Evolutionary conservation across 2,113 vertebrate genomes (phyloP).

Genomic region (Galeopterus variegatus): DNA sequence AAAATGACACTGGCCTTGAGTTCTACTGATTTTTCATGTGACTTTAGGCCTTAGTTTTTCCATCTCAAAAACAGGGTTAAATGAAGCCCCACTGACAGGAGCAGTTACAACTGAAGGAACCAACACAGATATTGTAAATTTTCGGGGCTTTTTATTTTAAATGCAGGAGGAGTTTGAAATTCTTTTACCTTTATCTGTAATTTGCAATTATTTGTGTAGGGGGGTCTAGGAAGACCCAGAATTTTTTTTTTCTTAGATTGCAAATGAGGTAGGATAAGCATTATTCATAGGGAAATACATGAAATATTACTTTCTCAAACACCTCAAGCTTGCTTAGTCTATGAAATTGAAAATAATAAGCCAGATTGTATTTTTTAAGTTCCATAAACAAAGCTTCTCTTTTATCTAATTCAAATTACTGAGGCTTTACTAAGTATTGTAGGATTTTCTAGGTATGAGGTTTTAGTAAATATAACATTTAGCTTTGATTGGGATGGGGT

Average conservation of each 20-base stretch:
- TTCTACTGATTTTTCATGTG: neutral
- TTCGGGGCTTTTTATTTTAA: neutral
- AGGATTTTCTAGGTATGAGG: neutral
- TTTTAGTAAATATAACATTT: neutral
- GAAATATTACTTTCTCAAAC: neutral
- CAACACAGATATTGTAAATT: neutral
- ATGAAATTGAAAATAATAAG: constrained; percentile 38
- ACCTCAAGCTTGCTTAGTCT: neutral
- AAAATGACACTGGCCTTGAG: neutral
- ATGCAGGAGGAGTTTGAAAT: neutral
- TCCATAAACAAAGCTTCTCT: neutral
- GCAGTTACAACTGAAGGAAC: neutral
- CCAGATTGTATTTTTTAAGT: neutral
- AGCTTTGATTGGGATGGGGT: neutral
- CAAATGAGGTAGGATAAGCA: neutral
- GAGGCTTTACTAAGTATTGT: neutral
- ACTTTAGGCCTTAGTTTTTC: constrained; percentile 26
- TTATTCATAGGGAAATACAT: neutral
- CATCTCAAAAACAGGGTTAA: neutral
- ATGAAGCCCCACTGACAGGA: neutral
- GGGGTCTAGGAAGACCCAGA: neutral
- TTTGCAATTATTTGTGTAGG: constrained; percentile 3
- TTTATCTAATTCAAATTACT: neutral
- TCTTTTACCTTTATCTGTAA: constrained; percentile 35
- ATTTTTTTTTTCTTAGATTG: neutral